phyloP scores from a whole-genome alignment of 2,113 vertebrate species.

The Theristicus caerulescens region DNA sequence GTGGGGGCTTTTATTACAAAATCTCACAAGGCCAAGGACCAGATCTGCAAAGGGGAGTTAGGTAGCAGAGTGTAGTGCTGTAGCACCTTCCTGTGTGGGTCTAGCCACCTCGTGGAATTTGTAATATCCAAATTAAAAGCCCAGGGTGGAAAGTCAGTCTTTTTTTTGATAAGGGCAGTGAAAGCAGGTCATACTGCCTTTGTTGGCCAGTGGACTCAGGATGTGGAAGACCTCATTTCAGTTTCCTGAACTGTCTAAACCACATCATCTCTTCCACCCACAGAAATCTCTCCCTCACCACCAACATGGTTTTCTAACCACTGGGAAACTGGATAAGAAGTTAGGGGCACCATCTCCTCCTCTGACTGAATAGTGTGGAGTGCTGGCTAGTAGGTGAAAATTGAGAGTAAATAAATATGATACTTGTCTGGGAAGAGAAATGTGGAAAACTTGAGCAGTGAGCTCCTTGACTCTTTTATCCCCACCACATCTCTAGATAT shows the following conservation, averaged over 20 bases:
- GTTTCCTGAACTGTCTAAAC: not conserved
- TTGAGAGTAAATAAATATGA: not conserved
- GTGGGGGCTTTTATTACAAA: not conserved
- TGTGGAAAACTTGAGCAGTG: not conserved
- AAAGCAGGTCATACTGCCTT: not conserved
- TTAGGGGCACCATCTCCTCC: not conserved
- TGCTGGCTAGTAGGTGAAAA: not conserved
- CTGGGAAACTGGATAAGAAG: not conserved
- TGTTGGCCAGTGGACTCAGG: not conserved
- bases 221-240: not conserved
- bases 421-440: not conserved
- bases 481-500: accelerated
- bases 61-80: accelerated
- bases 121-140: not conserved
- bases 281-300: not conserved
- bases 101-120: not conserved
- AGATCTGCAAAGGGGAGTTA: not conserved
- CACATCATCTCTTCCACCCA: not conserved
- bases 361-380: not conserved
- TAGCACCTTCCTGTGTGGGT: not conserved
- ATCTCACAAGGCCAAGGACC: not conserved
- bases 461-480: not conserved
- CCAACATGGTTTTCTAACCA: not conserved
- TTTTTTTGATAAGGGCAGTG: not conserved
- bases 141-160: not conserved